Evolutionary conservation across 2,888 invertebrate genomes (phyloP), one percentile per base, ranked within the genome.

Genomic region (Nymphalis c-album): DNA sequence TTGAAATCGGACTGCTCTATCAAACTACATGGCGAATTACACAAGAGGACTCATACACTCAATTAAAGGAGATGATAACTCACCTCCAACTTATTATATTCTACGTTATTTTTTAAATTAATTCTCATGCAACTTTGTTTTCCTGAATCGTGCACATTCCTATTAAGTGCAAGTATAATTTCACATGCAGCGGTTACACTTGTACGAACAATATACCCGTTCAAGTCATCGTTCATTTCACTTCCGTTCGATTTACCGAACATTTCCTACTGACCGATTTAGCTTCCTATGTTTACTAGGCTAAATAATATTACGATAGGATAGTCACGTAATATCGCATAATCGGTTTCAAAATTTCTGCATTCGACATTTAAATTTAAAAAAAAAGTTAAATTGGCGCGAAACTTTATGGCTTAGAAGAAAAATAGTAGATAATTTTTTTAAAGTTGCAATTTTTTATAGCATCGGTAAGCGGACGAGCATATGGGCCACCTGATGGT

Each of bases 181-280:
- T 66, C 70, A 71, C 63, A 61, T 67, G 63, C 46, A 63, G 55
- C 63, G 57, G 63, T 66, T 61, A 61, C 59, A 60, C 57, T 64
- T 64, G 68, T 60, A 64, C 57, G 68, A 51, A 64, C 63, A 40
- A 57, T 63, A 69, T 65, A 69, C 65, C 60, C 65, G 55, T 60
- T 69, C 57, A 57, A 55, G 60, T 60, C 65, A 60, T 57, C 60
- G 71, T 61, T 65, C 62, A 59, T 57, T 57, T 68, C 59, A 64
- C 68, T 71, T 71, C 71, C 71, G 71, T 46, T 46, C 47, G 46
- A 58, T 61, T 55, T 57, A 48, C 26, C 66, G 60, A 66, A 60
- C 63, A 55, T 70, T 70, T 70, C 67, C 67, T 67, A 70, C 50
- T 70, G 69, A 64, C 67, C 69, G 67, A 67, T 57, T 63, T 70